phyloP scores from a whole-genome alignment of 37 sponge, comb jelly and placozoan genomes.

The Ephydatia muelleri region DNA sequence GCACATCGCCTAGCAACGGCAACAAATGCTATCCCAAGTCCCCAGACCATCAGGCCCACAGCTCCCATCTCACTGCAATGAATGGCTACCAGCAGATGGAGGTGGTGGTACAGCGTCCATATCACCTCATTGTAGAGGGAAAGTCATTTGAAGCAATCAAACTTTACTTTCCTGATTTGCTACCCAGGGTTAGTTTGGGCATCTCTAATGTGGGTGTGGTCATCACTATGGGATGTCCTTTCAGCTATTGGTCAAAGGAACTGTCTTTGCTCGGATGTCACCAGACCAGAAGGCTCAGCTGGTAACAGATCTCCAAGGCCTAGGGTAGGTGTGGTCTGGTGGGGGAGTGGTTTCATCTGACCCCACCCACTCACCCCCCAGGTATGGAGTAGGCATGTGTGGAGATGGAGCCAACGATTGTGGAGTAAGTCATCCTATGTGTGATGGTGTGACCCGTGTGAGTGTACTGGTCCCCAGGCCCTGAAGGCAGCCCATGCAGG shows the following conservation, averaged over 20 bases:
- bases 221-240: neutral
- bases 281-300: constrained; percentile 82
- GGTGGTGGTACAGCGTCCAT: neutral
- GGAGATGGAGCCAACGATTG: constrained; percentile 99
- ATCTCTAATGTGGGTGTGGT: neutral
- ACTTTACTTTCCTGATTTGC: constrained; percentile 18
- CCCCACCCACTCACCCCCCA: constrained; percentile 2
- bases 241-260: constrained; percentile 76
- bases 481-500: constrained; percentile 94
- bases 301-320: constrained; percentile 70
- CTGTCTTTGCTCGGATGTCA: constrained; percentile 92
- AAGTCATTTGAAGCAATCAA: constrained; percentile 39
- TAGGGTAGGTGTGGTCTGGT: constrained; percentile 59
- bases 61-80: neutral
- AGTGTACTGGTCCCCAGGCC: constrained; percentile 48
- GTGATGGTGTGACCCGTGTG: neutral
- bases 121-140: constrained; percentile 50
- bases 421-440: constrained; percentile 62
- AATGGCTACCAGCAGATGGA: neutral
- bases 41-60: neutral
- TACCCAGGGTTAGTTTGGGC: neutral
- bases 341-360: neutral
- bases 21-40: neutral
- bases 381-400: constrained; percentile 90
- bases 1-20: neutral